A percentile compares a stretch with the other conserved stretches of the same genome.
Evolutionary conservation across 2,113 vertebrate species (phyloP).

Genomic region (Alethe diademata): DNA sequence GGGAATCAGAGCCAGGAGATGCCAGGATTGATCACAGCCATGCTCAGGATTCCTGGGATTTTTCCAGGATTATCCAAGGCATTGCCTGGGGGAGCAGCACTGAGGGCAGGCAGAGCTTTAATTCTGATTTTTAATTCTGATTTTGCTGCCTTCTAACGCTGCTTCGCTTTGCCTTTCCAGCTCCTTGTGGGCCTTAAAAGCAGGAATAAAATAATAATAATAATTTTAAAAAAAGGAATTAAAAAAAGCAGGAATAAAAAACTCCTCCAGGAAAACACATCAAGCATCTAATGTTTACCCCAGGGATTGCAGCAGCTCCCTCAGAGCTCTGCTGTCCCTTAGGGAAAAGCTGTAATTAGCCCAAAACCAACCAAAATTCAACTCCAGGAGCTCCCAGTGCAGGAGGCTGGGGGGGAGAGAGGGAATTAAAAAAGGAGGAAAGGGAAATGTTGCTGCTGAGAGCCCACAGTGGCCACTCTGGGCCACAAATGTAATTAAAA

Average conservation of each 20-base stretch:
- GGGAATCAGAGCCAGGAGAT: not conserved
- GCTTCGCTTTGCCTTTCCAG: not conserved
- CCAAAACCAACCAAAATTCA: conserved; percentile 20
- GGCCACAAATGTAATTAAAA: conserved; percentile 47
- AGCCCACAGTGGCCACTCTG: conserved; percentile 50
- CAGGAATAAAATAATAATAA: not conserved
- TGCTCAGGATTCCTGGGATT: not conserved
- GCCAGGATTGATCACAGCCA: not conserved
- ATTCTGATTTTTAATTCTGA: not conserved
- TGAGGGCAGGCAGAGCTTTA: not conserved
- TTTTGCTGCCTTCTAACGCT: not conserved
- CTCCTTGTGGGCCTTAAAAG: conserved; percentile 24
- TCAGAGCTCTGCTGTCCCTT: conserved; percentile 57
- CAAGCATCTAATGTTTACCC: conserved; percentile 59
- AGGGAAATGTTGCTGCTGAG: conserved; percentile 25
- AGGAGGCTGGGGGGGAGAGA: too few relatives aligned
- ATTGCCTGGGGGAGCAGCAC: conserved; percentile 4
- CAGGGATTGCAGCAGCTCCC: conserved; percentile 67
- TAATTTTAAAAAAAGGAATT: too few relatives aligned
- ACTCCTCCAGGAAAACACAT: not conserved
- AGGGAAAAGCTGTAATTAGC: conserved; percentile 68
- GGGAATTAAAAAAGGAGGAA: conserved; percentile 50
- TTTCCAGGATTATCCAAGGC: not conserved
- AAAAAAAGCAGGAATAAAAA: not conserved
- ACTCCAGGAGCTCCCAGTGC: not conserved